These are phyloP conservation scores for Percina caprodes DNA, from an alignment of 2,113 vertebrate genomes.

Conservation along the genomic window DNA sequence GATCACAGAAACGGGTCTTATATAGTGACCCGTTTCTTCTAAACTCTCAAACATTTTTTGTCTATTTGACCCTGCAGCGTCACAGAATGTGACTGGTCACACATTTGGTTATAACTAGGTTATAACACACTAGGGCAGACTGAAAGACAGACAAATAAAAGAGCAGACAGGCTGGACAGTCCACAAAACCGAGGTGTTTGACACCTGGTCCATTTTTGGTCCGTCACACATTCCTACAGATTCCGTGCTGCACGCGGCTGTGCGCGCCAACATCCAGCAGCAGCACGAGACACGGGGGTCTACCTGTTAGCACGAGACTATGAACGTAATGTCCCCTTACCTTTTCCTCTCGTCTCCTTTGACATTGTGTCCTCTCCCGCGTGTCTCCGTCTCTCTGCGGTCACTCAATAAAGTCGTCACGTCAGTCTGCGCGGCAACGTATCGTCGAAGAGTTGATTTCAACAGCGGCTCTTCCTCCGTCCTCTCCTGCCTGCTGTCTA, in stretches of 20 bases:
- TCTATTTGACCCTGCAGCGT: constrained; percentile 27
- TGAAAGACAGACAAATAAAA: not conserved
- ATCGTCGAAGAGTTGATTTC: constrained; percentile 48
- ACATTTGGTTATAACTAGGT: constrained; percentile 5
- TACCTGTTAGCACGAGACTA: constrained; percentile 74
- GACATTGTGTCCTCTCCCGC: constrained; percentile 78
- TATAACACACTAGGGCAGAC: constrained; percentile 27
- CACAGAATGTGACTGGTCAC: constrained; percentile 37
- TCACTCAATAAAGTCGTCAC: constrained; percentile 42
- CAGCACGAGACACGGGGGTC: constrained; percentile 35
- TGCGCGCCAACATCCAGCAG: constrained; percentile 46
- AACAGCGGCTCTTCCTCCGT: constrained; percentile 47
- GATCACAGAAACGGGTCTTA: too few species aligned
- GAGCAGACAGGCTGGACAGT: not conserved
- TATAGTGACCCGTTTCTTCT: too few species aligned
- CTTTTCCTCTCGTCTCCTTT: constrained; percentile 79
- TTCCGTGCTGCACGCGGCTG: constrained; percentile 43
- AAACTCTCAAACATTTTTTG: not conserved
- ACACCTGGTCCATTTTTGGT: not conserved
- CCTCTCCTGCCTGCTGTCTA: constrained; percentile 57
- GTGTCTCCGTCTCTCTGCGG: constrained; percentile 25
- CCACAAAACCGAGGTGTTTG: not conserved
- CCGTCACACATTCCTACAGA: constrained; percentile 79
- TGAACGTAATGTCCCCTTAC: constrained; percentile 61
- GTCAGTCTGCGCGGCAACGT: constrained; percentile 26